Evolutionary conservation across 1,140 invertebrate species (phyloP).

Genomic region (Melipona quadrifasciata): DNA sequence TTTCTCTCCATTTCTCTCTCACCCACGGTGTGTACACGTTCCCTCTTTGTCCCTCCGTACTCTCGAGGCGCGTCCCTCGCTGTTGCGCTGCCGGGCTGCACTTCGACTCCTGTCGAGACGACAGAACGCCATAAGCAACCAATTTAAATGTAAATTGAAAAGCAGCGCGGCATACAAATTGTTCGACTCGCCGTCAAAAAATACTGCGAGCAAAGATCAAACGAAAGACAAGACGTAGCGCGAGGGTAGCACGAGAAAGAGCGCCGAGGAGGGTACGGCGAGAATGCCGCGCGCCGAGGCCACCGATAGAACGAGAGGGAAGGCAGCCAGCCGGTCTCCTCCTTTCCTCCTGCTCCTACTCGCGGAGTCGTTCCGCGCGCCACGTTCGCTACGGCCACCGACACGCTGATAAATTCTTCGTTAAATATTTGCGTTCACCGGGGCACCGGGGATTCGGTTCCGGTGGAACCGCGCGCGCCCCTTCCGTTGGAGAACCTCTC

Average conservation of each 20-base stretch:
- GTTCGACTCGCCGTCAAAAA: constrained; percentile 82
- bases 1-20: too few relatives aligned
- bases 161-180: constrained; percentile 82
- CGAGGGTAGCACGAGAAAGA: constrained; percentile 57
- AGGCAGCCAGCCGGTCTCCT: neutral
- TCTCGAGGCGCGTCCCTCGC: constrained; percentile 17
- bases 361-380: constrained; percentile 32
- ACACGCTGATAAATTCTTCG: constrained; percentile 58
- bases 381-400: neutral
- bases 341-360: neutral
- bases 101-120: constrained; percentile 81
- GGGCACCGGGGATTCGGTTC: neutral
- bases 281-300: neutral
- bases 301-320: constrained; percentile 58
- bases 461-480: neutral
- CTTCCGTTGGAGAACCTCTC: neutral
- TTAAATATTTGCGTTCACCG: constrained; percentile 62
- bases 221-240: constrained; percentile 75
- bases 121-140: constrained; percentile 82
- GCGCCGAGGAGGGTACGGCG: neutral
- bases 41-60: neutral
- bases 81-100: constrained; percentile 56
- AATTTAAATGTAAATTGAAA: constrained; percentile 84
- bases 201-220: constrained; percentile 82
- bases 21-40: neutral